phyloP scores from a whole-genome alignment of 2,888 invertebrate species.

The Petrophora chlorosata region DNA sequence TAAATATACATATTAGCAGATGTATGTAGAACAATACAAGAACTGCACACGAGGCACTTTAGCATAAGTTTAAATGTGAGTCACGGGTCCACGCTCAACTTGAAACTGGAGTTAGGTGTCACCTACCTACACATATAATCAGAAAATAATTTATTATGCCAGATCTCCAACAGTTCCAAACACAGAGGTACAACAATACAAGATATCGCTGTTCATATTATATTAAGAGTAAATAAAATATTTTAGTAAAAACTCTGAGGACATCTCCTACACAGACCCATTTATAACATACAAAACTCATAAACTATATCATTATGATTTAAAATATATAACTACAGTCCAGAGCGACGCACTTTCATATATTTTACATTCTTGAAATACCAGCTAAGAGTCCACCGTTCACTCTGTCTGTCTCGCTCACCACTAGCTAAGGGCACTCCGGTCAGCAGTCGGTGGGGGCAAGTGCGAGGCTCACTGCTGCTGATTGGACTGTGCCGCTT shows the following conservation, averaged over 20 bases:
- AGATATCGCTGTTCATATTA: conserved; percentile 37
- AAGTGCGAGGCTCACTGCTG: conserved; percentile 66
- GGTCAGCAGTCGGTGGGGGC: conserved; percentile 16
- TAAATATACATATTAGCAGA: conserved; percentile 10
- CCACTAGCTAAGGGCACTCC: conserved; percentile 1
- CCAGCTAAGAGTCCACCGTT: conserved; percentile 37
- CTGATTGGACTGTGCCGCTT: conserved; percentile 64
- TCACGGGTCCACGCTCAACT: conserved; percentile 34
- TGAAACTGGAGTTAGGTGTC: conserved; percentile 26
- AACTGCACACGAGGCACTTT: conserved; percentile 62
- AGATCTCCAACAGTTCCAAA: conserved; percentile 45
- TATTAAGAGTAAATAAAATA: conserved; percentile 71
- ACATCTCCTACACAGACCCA: conserved; percentile 76
- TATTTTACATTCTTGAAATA: conserved; percentile 58
- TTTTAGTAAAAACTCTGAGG: conserved; percentile 76
- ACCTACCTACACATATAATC: conserved; percentile 32
- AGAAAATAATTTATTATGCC: conserved; percentile 41
- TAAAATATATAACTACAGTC: conserved; percentile 61
- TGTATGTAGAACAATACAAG: conserved; percentile 25
- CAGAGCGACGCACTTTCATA: conserved; percentile 51
- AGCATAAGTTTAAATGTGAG: conserved; percentile 45
- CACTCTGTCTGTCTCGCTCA: not conserved
- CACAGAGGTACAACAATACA: conserved; percentile 45
- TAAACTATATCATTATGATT: conserved; percentile 72
- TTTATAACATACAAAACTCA: conserved; percentile 72